Percentiles rank a stretch among this genome's conserved stretches.
phyloP scores from a whole-genome alignment of 2,797 vertebrate species.

The Odontamblyopus lacepedii region DNA sequence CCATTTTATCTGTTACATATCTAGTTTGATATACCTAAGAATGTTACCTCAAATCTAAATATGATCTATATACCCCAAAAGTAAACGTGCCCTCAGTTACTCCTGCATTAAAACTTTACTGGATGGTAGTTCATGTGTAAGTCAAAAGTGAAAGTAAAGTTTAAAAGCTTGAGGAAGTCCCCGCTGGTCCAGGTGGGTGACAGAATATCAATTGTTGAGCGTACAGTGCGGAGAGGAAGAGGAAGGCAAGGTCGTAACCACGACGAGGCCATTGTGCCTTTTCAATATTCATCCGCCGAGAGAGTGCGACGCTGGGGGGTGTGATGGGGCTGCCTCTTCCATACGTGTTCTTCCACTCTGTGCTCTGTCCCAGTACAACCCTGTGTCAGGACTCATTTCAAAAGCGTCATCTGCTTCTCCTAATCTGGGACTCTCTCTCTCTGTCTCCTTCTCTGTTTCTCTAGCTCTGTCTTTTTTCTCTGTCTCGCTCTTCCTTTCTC shows the following conservation, averaged over 20 bases:
- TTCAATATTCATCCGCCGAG: constrained; percentile 45
- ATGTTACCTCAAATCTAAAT: not conserved
- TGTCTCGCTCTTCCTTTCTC: not conserved
- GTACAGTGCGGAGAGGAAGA: not conserved
- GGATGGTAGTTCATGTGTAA: not conserved
- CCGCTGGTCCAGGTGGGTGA: constrained; percentile 15
- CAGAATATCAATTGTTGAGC: constrained; percentile 39
- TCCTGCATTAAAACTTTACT: not conserved
- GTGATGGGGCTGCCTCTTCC: constrained; percentile 20
- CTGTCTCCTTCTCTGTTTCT: not conserved
- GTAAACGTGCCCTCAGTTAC: not conserved
- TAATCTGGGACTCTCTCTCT: constrained; percentile 21
- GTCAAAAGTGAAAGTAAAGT: not conserved
- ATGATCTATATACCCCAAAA: too few species aligned
- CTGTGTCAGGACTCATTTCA: constrained; percentile 25
- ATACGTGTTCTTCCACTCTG: constrained; percentile 2
- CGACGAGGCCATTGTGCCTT: constrained; percentile 33
- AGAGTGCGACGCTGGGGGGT: constrained; percentile 38
- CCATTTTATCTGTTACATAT: too few species aligned
- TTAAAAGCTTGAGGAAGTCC: constrained; percentile 8
- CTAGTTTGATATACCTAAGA: not conserved
- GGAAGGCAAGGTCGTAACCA: constrained; percentile 35
- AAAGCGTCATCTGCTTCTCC: constrained; percentile 29
- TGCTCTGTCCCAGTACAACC: constrained; percentile 33
- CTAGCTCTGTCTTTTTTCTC: not conserved